Base-by-base conservation (phyloP, 1,140 invertebrate genomes). In the Drosophila navojoa region DNA sequence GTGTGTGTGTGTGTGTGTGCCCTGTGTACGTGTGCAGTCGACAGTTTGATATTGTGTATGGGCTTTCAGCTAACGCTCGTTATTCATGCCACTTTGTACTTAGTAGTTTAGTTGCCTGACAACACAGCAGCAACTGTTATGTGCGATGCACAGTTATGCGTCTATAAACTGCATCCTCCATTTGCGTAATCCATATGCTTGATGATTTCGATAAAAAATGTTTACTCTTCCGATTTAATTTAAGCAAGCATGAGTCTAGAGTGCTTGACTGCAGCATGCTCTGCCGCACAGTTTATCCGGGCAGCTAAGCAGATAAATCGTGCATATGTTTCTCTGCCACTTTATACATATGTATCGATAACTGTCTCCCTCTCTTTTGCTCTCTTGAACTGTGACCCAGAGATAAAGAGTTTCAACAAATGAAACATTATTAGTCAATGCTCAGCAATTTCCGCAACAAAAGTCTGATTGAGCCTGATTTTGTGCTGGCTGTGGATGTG, bases 41-140 rank as follows among this genome's bases (percentile, higher is more conserved):
- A 74, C 81, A 76, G 69, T 77, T 53, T 52, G 29, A 59, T 45
- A 38, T 44, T 66, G 35, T 47, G 55, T 75, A 35, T 32, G 32
- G 40, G 52, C 60, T 67, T 77, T 69, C 10, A 75, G 47, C 40
- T 60, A 15, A 67, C 50, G 49, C 80, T 84, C 80, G 80, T 79
- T 84, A 72, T 73, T 61, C 64, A 67, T 62, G 76, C 59, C 71
- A 84, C 62, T 84, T 79, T 79, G 64, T 84, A 66, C 54, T 79
- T 47, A 55, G 42, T 6, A 29, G 27, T 29, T 29, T 5, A 6
- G 64, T 63, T 64, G 63, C 47, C 71, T 49, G 53, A 58, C 70
- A 73, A 59, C 64, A 47, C 67, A 45, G 45, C 10, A 60, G 19
- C 19, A 22, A 22, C 19, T 22, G 19, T 22, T 22, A 1, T 22